Conservation (phyloP, 2,888 invertebrate species). For the Ischnus inquisitorius region DNA sequence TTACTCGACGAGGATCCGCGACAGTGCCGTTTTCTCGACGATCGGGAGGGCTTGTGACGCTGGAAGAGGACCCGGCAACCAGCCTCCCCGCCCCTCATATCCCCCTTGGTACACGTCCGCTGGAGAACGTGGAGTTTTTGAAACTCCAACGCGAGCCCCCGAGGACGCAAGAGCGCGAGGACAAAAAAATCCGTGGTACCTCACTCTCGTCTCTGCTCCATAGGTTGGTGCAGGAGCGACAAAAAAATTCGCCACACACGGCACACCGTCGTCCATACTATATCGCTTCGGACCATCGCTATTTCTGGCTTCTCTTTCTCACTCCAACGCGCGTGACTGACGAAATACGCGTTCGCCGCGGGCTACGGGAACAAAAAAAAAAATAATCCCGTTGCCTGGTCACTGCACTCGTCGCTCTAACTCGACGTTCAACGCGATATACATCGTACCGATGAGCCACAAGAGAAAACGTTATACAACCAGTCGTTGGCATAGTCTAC, state of each 20-base stretch:
- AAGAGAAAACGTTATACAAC: background rate
- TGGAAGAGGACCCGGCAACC: background rate
- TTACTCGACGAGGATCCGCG: background rate
- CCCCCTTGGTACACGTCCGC: background rate
- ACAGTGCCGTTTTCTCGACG: slow-evolving; percentile 16
- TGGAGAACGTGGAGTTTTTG: background rate
- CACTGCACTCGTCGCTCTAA: slow-evolving; percentile 25
- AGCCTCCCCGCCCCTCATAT: background rate
- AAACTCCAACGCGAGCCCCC: slow-evolving; percentile 3
- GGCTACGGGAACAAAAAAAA: slow-evolving; percentile 19
- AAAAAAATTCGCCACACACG: slow-evolving; percentile 55
- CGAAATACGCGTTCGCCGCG: slow-evolving; percentile 13
- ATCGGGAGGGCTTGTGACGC: background rate
- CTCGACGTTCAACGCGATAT: slow-evolving; percentile 2
- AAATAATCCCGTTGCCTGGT: slow-evolving; percentile 27
- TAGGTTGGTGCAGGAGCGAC: background rate
- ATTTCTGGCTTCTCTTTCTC: slow-evolving; percentile 20
- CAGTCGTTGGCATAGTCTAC: slow-evolving; percentile 1
- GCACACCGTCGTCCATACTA: slow-evolving; percentile 1
- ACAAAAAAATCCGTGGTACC: background rate
- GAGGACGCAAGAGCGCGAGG: background rate
- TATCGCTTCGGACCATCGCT: background rate
- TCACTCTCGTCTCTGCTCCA: background rate
- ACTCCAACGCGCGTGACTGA: background rate
- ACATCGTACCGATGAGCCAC: slow-evolving; percentile 2